phyloP scores from a whole-genome alignment of 2,113 vertebrate genomes.

The Chamaetylas fuelleborni region DNA sequence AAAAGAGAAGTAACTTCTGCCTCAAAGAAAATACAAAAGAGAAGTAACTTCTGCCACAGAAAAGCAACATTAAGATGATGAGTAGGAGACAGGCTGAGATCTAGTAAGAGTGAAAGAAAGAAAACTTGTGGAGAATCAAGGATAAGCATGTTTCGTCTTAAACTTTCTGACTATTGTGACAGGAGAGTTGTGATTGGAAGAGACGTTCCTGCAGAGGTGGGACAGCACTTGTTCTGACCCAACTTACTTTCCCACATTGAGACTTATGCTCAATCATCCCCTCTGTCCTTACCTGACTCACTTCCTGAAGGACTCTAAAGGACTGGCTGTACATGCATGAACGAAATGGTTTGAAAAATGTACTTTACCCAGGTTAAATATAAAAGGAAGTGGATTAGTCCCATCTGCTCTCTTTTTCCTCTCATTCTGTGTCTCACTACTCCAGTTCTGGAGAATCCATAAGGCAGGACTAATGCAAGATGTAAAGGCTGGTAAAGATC shows the following conservation, averaged over 20 bases:
- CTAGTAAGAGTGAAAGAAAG: background rate
- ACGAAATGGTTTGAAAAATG: background rate
- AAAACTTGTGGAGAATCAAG: background rate
- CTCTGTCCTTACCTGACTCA: background rate
- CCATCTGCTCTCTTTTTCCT: background rate
- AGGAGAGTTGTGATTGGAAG: background rate
- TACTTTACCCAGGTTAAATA: background rate
- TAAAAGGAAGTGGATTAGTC: background rate
- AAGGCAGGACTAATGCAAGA: background rate
- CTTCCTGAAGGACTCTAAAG: background rate
- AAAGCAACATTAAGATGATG: background rate
- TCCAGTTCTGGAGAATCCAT: background rate
- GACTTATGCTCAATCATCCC: background rate
- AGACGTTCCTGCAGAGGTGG: fast-evolving
- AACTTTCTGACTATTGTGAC: background rate
- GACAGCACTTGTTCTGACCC: fast-evolving
- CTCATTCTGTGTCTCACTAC: fast-evolving
- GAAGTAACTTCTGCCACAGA: background rate
- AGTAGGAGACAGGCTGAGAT: background rate
- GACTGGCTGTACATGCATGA: too few relatives aligned
- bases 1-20: background rate
- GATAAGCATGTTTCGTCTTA: background rate
- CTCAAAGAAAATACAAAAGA: background rate
- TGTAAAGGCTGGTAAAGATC: background rate
- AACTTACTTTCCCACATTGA: background rate